Evolutionary conservation across 2,888 invertebrate species (phyloP), one percentile per base, ranked within the genome.

Genomic region (Hybos culiciformis): DNA sequence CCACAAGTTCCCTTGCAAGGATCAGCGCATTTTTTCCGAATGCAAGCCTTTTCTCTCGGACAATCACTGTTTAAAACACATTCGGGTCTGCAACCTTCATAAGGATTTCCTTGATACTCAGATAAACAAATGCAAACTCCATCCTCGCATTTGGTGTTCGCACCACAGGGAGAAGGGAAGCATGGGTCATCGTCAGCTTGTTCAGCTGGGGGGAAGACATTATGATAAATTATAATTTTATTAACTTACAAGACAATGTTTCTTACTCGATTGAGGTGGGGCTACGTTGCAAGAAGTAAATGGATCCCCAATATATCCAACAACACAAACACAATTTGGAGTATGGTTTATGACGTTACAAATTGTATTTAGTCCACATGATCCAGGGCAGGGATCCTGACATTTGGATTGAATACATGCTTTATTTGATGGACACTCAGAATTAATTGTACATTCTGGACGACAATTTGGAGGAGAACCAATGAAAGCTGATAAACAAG

Each of bases 31-130:
- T 81, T 83, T 55, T 78, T 79, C 53, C 73, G 72, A 31, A 79
- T 70, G 57, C 88, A 90, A 41, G 84, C 78, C 55, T 70, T 76
- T 51, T 80, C 70, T 45, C 70, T 54, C 1, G 75, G 58, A 60
- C 85, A 85, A 51, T 85, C 85, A 41, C 74, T 75, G 59, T 80
- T 86, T 15, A 78, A 70, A 17, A 83, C 70, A 60, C 86, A 86
- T 67, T 86, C 84, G 2, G 84, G 85, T 49, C 80, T 73, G 56
- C 85, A 85, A 18, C 78, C 78, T 23, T 71, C 61, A 55, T 78
- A 79, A 26, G 85, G 83, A 65, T 83, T 80, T 34, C 85, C 85
- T 44, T 74, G 72, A 57, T 80, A 83, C 53, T 80, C 80, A n/a
- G 70, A 66, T 43, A 78, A 58, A 56, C 86, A 86, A 14, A 75